These are phyloP conservation scores for Pelagia noctiluca DNA, from an alignment of 30 jellyfish, hydroid and myxozoan species.

Conservation along the genomic window DNA sequence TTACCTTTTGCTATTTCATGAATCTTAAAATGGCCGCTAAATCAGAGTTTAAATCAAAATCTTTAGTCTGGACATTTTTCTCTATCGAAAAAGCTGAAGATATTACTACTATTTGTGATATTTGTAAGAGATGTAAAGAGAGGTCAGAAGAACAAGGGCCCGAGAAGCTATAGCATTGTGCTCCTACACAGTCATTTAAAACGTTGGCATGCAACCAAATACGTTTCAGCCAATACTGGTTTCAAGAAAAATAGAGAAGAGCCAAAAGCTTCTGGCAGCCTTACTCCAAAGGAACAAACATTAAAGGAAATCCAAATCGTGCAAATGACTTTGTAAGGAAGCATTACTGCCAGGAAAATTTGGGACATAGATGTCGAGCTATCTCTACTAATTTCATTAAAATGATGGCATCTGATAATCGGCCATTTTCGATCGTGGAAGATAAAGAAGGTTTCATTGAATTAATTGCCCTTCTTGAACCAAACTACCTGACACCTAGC, in stretches of 20 bases:
- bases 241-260: constrained; percentile 13
- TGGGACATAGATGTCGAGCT: constrained; percentile 57
- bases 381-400: too few relatives aligned
- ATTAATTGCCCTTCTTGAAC: too few relatives aligned
- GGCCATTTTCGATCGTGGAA: too few relatives aligned
- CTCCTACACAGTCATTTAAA: constrained; percentile 66
- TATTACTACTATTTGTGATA: constrained; percentile 46
- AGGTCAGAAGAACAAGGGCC: too few relatives aligned
- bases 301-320: constrained; percentile 42
- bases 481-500: constrained; percentile 65
- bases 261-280: not conserved
- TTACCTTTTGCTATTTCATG: too few relatives aligned
- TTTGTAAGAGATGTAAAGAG: constrained; percentile 45
- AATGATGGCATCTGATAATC: too few relatives aligned
- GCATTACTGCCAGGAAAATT: constrained; percentile 26
- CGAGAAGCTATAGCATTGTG: constrained; percentile 61
- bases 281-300: too few relatives aligned
- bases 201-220: constrained; percentile 48
- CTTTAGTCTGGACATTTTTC: constrained; percentile 55
- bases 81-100: too few relatives aligned
- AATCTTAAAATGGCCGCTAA: constrained; percentile 41
- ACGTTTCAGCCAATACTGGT: constrained; percentile 48
- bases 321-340: constrained; percentile 29
- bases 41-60: constrained; percentile 49
- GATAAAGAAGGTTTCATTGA: constrained; percentile 6